Evolutionary conservation across 1,140 invertebrate species (phyloP), one percentile per base, ranked within the genome.

Genomic region (Achroia grisella): DNA sequence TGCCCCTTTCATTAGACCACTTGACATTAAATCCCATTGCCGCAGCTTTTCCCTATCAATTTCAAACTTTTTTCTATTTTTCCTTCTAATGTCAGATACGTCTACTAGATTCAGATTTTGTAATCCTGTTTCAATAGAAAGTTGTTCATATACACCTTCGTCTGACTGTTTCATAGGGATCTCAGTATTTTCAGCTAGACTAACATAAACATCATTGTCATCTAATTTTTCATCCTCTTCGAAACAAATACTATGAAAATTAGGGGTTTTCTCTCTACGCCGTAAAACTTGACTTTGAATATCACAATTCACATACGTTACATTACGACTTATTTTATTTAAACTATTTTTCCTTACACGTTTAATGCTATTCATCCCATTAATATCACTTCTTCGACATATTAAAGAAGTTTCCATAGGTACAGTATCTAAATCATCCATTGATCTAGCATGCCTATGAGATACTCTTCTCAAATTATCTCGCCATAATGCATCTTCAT

Each of bases 21-120:
- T 94, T 33, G 93, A 95, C 89, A 95, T 89, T 49, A 94, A 88
- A 83, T 95, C 94, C 94, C 94, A 95, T 67, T 95, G 94, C 27
- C 94, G 88, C 54, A 95, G 88, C 55, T 93, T 94, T 83, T 95
- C 94, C 60, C 93, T 90, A 86, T 95, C 94, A 56, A 94, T 90
- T 71, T 93, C 93, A 87, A 86, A 87, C 35, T 67, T 70, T 44
- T 67, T 69, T 51, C 62, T 83, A 45, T 58, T 63, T 43, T 23
- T 23, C n/a, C n/a, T n/a, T 23, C 17, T 2, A 23, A 23, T 23
- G 6, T 23, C 17, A 23, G 2, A 13, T 11, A 31, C 10, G 8
- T 5, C 12, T 23, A n/a, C 43, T 14, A 39, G 39, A 12, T 14
- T 12, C 0, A 44, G 43, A 42, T 62, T 63, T 12, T 52, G 43